These are phyloP conservation scores for Lithodes maja DNA, from an alignment of 2,888 invertebrate species.

Conservation along the genomic window DNA sequence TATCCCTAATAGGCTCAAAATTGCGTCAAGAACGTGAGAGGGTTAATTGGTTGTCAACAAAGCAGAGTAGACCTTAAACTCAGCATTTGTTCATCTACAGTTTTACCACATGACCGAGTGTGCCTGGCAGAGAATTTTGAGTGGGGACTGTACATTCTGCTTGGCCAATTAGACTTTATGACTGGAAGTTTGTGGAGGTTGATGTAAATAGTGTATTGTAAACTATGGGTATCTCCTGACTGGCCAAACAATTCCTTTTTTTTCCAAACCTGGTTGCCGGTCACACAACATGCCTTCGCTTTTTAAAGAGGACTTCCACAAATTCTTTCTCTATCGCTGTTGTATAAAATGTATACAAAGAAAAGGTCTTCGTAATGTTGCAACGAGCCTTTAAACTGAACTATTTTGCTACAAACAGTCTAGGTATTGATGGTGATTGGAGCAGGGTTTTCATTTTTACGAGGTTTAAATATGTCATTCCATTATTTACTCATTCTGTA, in stretches of 20 bases:
- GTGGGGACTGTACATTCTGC: background rate
- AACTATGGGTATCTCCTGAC: background rate
- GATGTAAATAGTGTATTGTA: slow-evolving; percentile 10
- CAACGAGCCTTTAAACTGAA: background rate
- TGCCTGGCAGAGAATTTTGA: too few species aligned
- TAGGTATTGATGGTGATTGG: background rate
- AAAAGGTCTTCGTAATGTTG: background rate
- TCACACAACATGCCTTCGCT: slow-evolving; percentile 14
- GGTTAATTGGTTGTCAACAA: too few species aligned
- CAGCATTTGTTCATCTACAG: too few species aligned
- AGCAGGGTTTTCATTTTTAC: background rate
- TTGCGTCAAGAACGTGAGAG: too few species aligned
- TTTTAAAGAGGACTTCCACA: slow-evolving; percentile 14
- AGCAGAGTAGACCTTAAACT: too few species aligned
- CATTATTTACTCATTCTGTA: background rate
- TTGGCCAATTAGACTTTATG: background rate
- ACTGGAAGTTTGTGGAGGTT: background rate
- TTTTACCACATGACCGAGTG: too few species aligned
- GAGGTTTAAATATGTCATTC: background rate
- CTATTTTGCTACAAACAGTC: background rate
- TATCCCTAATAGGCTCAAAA: too few species aligned
- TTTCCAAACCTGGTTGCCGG: background rate
- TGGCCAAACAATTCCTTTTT: background rate
- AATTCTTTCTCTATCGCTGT: slow-evolving; percentile 2
- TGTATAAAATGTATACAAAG: slow-evolving; percentile 5